A percentile compares a stretch with the other conserved stretches of the same genome.
Conservation (phyloP, 2,888 invertebrate genomes). For the Philereme transversata region DNA sequence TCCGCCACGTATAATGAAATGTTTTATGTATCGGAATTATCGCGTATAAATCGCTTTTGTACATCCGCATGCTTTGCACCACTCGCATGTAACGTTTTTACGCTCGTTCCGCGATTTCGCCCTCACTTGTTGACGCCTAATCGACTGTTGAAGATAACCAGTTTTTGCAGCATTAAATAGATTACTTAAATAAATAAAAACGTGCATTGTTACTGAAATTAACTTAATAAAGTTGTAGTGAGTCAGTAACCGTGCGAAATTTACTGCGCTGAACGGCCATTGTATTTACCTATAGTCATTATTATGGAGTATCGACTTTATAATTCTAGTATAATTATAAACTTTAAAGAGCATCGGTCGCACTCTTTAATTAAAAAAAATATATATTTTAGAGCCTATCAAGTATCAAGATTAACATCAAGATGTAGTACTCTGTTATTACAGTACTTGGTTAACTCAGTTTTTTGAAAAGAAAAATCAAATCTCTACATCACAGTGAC, state of each 20-base stretch:
- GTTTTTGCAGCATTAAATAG: constrained; percentile 36
- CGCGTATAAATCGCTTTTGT: constrained; percentile 71
- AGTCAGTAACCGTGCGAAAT: constrained; percentile 47
- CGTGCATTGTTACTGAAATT: constrained; percentile 39
- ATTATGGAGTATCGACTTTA: constrained; percentile 21
- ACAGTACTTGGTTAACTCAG: too few relatives aligned
- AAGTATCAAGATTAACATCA: too few relatives aligned
- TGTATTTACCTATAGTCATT: constrained; percentile 30
- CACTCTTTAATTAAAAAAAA: constrained; percentile 2
- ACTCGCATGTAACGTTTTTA: constrained; percentile 52
- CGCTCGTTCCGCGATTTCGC: constrained; percentile 44
- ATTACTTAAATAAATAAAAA: constrained; percentile 41
- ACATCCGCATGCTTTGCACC: constrained; percentile 52
- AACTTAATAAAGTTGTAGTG: constrained; percentile 40
- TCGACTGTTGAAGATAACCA: constrained; percentile 39
- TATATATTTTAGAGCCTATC: too few relatives aligned
- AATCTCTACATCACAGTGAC: not conserved
- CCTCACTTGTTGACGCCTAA: constrained; percentile 45
- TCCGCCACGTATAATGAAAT: constrained; percentile 77
- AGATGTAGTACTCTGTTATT: too few relatives aligned
- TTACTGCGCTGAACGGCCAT: constrained; percentile 46
- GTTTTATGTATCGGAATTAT: constrained; percentile 80
- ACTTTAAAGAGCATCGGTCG: constrained; percentile 8
- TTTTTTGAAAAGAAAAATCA: too few relatives aligned
- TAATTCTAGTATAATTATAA: constrained; percentile 12